phyloP scores from a whole-genome alignment of 2,113 vertebrate species.

The Campylomormyrus numenius region DNA sequence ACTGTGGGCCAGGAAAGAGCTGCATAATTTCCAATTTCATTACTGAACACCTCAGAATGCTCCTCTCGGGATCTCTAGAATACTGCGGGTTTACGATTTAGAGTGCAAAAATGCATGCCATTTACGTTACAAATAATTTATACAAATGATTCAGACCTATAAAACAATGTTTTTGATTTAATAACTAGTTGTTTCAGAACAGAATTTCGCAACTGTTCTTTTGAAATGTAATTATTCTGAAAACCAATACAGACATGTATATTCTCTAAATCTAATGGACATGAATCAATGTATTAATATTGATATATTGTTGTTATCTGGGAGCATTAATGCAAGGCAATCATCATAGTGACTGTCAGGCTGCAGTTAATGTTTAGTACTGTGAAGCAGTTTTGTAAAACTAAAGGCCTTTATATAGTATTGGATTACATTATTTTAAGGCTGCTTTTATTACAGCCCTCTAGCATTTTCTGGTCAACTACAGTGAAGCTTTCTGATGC shows the following conservation, averaged over 20 bases:
- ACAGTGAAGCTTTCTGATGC: background rate
- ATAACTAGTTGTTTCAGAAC: background rate
- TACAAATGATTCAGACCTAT: background rate
- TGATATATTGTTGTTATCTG: background rate
- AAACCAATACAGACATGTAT: background rate
- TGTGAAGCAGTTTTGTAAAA: background rate
- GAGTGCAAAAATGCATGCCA: background rate
- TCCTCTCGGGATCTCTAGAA: background rate
- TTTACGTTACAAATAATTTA: background rate
- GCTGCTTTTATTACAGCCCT: background rate
- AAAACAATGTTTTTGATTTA: background rate
- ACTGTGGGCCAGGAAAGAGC: background rate
- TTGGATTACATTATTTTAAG: background rate
- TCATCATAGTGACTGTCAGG: background rate
- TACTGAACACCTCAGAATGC: background rate
- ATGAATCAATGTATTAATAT: background rate
- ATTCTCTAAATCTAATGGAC: background rate
- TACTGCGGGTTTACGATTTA: background rate
- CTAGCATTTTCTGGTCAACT: background rate
- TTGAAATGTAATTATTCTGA: background rate
- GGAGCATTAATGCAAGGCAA: background rate
- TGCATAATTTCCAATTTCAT: background rate
- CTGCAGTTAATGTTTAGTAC: background rate
- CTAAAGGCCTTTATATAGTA: background rate
- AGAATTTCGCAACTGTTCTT: background rate